Conservation (phyloP, 2,888 invertebrate species). For the Cryptus viduatorius region DNA sequence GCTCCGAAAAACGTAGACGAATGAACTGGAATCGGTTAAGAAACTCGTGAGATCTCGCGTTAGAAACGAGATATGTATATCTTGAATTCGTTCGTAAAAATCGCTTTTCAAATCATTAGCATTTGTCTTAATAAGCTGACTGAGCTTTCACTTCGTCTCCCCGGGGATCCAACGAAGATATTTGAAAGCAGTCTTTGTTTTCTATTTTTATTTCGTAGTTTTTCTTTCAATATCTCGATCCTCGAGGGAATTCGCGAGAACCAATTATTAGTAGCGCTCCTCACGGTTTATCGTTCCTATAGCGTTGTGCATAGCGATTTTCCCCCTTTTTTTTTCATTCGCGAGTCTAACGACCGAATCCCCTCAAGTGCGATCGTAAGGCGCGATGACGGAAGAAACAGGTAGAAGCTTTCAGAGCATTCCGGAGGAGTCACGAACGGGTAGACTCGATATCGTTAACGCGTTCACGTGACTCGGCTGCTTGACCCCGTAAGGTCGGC, state of each 20-base stretch:
- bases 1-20: neutral
- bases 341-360: neutral
- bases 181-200: neutral
- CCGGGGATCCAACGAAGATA: neutral
- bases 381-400: constrained; percentile 18
- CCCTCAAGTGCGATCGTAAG: constrained; percentile 12
- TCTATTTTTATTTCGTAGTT: neutral
- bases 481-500: constrained; percentile 13
- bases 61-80: neutral
- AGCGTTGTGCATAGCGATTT: neutral
- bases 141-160: neutral
- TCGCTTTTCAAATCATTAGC: neutral
- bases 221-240: neutral
- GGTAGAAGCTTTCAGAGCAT: constrained; percentile 52
- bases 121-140: neutral
- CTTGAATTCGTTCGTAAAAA: neutral
- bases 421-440: constrained; percentile 59
- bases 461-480: constrained; percentile 18
- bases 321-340: neutral
- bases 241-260: neutral
- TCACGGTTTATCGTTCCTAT: neutral
- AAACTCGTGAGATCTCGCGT: neutral
- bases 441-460: constrained; percentile 13
- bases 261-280: neutral
- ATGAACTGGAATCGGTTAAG: neutral